These are phyloP conservation scores for Sphaerodactylus townsendi DNA, from an alignment of 2,113 vertebrate genomes.

Conservation along the genomic window DNA sequence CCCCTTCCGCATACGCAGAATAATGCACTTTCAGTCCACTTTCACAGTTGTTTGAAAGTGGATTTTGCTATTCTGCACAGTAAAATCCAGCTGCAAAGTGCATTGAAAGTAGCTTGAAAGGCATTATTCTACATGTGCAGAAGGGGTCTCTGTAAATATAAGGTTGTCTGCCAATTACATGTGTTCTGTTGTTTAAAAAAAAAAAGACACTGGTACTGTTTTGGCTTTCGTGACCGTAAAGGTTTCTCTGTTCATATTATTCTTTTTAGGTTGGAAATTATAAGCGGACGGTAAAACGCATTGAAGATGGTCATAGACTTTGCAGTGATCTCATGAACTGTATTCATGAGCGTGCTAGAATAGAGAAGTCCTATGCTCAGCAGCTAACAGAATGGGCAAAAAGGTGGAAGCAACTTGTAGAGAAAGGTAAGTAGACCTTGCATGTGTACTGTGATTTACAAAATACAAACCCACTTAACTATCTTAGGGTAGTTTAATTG, in stretches of 20 bases:
- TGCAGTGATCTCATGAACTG: constrained; percentile 95
- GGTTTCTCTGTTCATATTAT: neutral
- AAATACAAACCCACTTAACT: neutral
- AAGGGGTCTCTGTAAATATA: neutral
- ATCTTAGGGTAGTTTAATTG: neutral
- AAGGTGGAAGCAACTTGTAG: constrained; percentile 92
- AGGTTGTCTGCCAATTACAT: too few species aligned
- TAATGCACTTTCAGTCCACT: too few species aligned
- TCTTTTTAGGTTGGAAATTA: constrained; percentile 90
- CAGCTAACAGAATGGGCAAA: constrained; percentile 97
- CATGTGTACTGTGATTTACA: neutral
- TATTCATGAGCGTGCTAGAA: constrained; percentile 91
- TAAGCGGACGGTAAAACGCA: constrained; percentile 91
- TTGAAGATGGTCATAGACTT: constrained; percentile 93
- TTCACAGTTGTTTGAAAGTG: too few species aligned
- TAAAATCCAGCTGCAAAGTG: too few species aligned
- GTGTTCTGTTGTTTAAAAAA: neutral
- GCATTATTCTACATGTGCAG: too few species aligned
- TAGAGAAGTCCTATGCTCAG: constrained; percentile 92
- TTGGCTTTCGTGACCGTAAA: too few species aligned
- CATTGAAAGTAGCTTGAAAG: too few species aligned
- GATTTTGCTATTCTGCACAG: too few species aligned
- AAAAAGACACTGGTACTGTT: neutral
- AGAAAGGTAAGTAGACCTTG: constrained; percentile 82
- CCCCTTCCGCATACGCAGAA: too few species aligned